Percentiles rank a stretch among this genome's conserved stretches.
These are phyloP conservation scores for Tragelaphus strepsiceros DNA, from an alignment of 2,113 vertebrate genomes.

Conservation along the genomic window DNA sequence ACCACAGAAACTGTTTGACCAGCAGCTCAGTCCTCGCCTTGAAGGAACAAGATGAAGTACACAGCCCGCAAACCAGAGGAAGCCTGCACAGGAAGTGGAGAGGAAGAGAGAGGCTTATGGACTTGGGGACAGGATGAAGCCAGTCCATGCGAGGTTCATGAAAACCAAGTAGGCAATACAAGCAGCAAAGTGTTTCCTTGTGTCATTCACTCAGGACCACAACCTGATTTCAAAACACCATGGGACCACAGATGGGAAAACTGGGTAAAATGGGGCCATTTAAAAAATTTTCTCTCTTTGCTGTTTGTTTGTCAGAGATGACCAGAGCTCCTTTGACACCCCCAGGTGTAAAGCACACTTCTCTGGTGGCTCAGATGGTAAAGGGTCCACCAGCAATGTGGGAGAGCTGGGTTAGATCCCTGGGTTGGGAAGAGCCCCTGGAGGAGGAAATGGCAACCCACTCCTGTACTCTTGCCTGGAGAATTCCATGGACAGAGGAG, in stretches of 20 bases:
- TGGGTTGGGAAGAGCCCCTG: background rate
- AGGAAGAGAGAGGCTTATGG: background rate
- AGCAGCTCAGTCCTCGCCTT: background rate
- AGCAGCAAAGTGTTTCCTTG: constrained; percentile 58
- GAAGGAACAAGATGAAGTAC: background rate
- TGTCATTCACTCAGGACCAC: constrained; percentile 49
- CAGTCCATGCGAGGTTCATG: constrained; percentile 53
- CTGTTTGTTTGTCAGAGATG: background rate
- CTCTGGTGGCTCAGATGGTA: background rate
- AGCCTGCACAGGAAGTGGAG: constrained; percentile 59
- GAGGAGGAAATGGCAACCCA: background rate
- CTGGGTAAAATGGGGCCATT: background rate
- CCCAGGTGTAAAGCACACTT: background rate
- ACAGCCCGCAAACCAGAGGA: constrained; percentile 64
- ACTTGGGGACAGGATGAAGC: constrained; percentile 51
- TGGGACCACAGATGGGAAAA: background rate
- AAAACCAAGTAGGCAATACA: constrained; percentile 38
- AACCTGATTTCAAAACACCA: constrained; percentile 37
- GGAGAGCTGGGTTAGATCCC: background rate
- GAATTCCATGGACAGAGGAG: background rate
- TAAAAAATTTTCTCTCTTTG: background rate
- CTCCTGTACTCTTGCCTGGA: background rate
- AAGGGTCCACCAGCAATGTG: background rate
- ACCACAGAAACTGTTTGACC: background rate
- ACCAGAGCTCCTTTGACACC: background rate